These are phyloP conservation scores for Clanis bilineata DNA, from an alignment of 2,888 invertebrate genomes.

Conservation along the genomic window DNA sequence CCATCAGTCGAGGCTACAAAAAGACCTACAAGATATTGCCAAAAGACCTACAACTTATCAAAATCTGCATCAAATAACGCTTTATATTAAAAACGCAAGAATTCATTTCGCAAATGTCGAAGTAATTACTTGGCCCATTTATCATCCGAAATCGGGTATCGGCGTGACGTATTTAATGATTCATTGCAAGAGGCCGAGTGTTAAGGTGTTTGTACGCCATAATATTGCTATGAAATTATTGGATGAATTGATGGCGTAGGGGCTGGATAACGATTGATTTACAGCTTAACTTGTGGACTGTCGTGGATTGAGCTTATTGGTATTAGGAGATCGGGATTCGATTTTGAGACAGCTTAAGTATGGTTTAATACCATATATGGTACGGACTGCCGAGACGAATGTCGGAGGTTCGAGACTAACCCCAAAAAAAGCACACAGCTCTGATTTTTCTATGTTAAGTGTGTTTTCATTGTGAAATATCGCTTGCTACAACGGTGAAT, in stretches of 20 bases:
- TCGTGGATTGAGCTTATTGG: background rate
- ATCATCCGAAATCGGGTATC: conserved; percentile 44
- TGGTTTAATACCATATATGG: no score
- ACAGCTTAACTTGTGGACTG: background rate
- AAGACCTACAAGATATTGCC: background rate
- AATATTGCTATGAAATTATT: conserved; percentile 14
- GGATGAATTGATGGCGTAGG: conserved; percentile 9
- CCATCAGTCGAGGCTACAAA: no score
- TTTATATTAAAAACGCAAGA: conserved; percentile 5
- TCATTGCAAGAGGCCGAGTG: conserved; percentile 34
- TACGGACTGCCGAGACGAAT: no score
- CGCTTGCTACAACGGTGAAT: no score
- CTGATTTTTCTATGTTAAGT: no score
- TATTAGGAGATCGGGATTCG: background rate
- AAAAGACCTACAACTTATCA: background rate
- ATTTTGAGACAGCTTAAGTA: background rate
- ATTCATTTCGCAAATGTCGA: conserved; percentile 17
- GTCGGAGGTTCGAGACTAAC: no score
- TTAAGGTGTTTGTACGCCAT: conserved; percentile 15
- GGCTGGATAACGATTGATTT: conserved; percentile 10
- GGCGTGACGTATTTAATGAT: conserved; percentile 47
- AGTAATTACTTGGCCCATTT: conserved; percentile 48
- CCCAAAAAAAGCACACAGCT: no score
- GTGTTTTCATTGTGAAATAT: no score
- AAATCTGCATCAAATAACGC: background rate